phyloP scores from a whole-genome alignment of 2,797 vertebrate genomes.

The Hydrophis major region DNA sequence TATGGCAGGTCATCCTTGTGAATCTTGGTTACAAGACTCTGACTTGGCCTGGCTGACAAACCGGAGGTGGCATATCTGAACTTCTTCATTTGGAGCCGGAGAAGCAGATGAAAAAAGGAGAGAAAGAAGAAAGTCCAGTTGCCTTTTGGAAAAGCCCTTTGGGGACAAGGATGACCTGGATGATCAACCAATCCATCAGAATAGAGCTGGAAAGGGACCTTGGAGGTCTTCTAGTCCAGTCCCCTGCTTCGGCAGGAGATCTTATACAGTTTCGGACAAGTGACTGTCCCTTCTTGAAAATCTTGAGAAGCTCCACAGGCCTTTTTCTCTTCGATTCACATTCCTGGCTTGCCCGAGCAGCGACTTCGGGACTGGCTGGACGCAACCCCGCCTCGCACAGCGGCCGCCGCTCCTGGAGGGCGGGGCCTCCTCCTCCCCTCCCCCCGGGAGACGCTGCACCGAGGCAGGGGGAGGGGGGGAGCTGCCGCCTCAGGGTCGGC shows the following conservation, averaged over 20 bases:
- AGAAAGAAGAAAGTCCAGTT: not conserved
- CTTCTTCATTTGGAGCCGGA: not conserved
- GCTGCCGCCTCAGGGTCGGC: constrained; percentile 52
- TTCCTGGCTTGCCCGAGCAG: not conserved
- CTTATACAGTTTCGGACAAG: too few relatives aligned
- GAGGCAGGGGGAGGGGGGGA: not conserved
- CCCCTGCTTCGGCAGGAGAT: too few relatives aligned
- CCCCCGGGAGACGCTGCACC: not conserved
- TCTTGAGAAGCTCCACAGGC: not conserved
- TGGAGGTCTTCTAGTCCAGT: too few relatives aligned
- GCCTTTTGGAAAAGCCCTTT: not conserved
- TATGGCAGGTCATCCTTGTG: not conserved
- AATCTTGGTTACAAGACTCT: not conserved
- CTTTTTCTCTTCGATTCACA: not conserved
- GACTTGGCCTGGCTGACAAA: not conserved
- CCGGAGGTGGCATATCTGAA: not conserved
- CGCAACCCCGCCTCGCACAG: too few relatives aligned
- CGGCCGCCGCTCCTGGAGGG: not conserved
- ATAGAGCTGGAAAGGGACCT: too few relatives aligned
- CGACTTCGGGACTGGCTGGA: too few relatives aligned
- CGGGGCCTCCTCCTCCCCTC: not conserved
- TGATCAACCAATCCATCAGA: too few relatives aligned
- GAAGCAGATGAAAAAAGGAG: not conserved
- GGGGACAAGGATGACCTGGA: not conserved
- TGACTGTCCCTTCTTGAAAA: too few relatives aligned